Conservation (phyloP, 2,113 vertebrate genomes). For the Psammodynastes pulverulentus region DNA sequence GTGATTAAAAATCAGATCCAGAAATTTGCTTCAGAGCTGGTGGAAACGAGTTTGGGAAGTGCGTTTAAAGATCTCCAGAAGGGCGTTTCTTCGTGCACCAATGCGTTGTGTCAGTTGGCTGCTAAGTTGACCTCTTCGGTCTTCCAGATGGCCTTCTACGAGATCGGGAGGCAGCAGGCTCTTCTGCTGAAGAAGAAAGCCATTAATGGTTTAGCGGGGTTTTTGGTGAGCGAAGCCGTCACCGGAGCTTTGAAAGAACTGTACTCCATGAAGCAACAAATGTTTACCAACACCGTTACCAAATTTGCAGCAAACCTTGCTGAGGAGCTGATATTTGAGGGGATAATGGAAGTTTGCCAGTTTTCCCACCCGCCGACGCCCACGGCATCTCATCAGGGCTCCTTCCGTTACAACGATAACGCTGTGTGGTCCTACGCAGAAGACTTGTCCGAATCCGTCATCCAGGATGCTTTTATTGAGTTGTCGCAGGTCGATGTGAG, state of each 20-base stretch:
- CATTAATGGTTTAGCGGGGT: slow-evolving; percentile 84
- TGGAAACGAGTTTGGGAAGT: slow-evolving; percentile 90
- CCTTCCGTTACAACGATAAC: slow-evolving; percentile 83
- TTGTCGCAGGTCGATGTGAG: slow-evolving; percentile 89
- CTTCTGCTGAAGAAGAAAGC: slow-evolving; percentile 86
- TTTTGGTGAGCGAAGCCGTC: slow-evolving; percentile 89
- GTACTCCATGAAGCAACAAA: slow-evolving; percentile 88
- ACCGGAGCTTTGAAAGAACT: slow-evolving; percentile 88
- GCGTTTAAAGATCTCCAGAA: slow-evolving; percentile 94
- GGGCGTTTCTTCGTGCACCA: slow-evolving; percentile 91
- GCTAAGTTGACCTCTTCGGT: slow-evolving; percentile 88
- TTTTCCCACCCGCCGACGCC: slow-evolving; percentile 90
- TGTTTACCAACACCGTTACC: slow-evolving; percentile 86
- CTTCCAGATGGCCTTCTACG: slow-evolving; percentile 96
- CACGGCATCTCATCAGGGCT: slow-evolving; percentile 66
- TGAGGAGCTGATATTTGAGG: slow-evolving; percentile 96
- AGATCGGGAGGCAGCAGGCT: slow-evolving; percentile 86
- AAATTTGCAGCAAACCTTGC: slow-evolving; percentile 90
- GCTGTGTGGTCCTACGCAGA: slow-evolving; percentile 89
- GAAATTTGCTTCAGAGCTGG: slow-evolving; percentile 88
- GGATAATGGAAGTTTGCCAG: slow-evolving; percentile 98
- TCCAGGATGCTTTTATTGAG: slow-evolving; percentile 97
- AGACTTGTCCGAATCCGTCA: slow-evolving; percentile 94
- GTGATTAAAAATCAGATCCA: slow-evolving; percentile 89
- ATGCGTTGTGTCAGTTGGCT: slow-evolving; percentile 88